Percentiles rank a stretch among this genome's conserved stretches.
Evolutionary conservation across 2,888 invertebrate species (phyloP).

Genomic region (Cabera pusaria): DNA sequence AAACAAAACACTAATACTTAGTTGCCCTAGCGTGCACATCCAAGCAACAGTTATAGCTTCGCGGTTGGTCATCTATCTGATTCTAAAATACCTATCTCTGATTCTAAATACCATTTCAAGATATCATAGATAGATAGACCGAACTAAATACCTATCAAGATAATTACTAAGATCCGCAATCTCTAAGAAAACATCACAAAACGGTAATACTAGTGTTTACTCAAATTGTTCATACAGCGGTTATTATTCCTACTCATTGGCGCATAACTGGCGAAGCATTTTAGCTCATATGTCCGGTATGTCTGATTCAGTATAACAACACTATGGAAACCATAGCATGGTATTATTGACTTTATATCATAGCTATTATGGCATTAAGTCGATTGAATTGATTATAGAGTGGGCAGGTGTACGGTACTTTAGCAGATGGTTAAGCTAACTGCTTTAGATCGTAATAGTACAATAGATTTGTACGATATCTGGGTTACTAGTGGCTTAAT

Average conservation of each 20-base stretch:
- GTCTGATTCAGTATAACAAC: conserved; percentile 1
- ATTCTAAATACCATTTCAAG: too few species aligned
- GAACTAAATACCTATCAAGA: conserved; percentile 19
- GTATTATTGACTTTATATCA: conserved; percentile 17
- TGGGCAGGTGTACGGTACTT: conserved; percentile 60
- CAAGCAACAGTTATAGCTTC: too few species aligned
- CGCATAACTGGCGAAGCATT: conserved; percentile 24
- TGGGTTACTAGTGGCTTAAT: conserved; percentile 22
- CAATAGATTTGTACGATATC: conserved; percentile 19
- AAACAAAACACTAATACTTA: too few species aligned
- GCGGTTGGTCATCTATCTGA: neutral
- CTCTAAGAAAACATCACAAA: conserved; percentile 28
- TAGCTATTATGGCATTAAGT: conserved; percentile 22
- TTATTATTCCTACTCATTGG: conserved; percentile 29
- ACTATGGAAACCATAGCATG: too few species aligned
- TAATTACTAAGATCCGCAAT: conserved; percentile 30
- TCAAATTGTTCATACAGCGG: conserved; percentile 35
- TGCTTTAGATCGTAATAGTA: conserved; percentile 43
- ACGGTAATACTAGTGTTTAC: conserved; percentile 34
- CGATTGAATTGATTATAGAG: conserved; percentile 1
- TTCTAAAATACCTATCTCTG: conserved; percentile 11
- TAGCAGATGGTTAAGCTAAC: conserved; percentile 51
- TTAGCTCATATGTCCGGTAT: conserved; percentile 7
- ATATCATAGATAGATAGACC: conserved; percentile 16
- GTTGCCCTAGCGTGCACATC: too few species aligned